phyloP scores from a whole-genome alignment of 2,888 invertebrate species.

The Tachina grossa region DNA sequence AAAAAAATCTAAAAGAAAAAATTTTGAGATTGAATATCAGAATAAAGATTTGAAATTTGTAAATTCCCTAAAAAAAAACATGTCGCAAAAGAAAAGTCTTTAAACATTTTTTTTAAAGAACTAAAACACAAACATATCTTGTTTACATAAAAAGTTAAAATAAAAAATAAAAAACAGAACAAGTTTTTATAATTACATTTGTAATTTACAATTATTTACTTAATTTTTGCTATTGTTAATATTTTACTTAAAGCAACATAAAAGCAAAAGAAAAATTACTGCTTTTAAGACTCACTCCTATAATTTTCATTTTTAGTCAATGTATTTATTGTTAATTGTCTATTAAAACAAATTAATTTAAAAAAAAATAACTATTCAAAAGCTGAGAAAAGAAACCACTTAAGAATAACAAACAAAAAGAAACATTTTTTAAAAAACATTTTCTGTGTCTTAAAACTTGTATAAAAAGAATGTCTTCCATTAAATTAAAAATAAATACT shows the following conservation, averaged over 20 bases:
- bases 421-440: slow-evolving; percentile 76
- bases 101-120: slow-evolving; percentile 19
- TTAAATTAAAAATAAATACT: slow-evolving; percentile 75
- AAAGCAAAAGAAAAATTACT: slow-evolving; percentile 5
- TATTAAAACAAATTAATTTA: slow-evolving; percentile 57
- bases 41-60: slow-evolving; percentile 43
- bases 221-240: slow-evolving; percentile 43
- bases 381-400: slow-evolving; percentile 64
- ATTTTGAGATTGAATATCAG: slow-evolving; percentile 29
- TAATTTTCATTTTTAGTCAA: slow-evolving; percentile 62
- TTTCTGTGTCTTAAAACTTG: slow-evolving; percentile 83
- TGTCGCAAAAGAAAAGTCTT: slow-evolving; percentile 13
- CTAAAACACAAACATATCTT: slow-evolving; percentile 62
- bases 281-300: slow-evolving; percentile 49
- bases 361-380: slow-evolving; percentile 68
- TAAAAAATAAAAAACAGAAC: slow-evolving; percentile 2
- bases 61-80: slow-evolving; percentile 29
- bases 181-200: slow-evolving; percentile 62
- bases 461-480: slow-evolving; percentile 83
- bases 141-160: slow-evolving; percentile 58
- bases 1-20: not conserved
- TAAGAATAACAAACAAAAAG: slow-evolving; percentile 70
- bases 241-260: not conserved
- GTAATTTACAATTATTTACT: slow-evolving; percentile 45
- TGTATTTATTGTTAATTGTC: slow-evolving; percentile 66